Evolutionary conservation across 2,113 vertebrate genomes (phyloP), one percentile per base, ranked within the genome.

Genomic region (Sclerurus mexicanus): DNA sequence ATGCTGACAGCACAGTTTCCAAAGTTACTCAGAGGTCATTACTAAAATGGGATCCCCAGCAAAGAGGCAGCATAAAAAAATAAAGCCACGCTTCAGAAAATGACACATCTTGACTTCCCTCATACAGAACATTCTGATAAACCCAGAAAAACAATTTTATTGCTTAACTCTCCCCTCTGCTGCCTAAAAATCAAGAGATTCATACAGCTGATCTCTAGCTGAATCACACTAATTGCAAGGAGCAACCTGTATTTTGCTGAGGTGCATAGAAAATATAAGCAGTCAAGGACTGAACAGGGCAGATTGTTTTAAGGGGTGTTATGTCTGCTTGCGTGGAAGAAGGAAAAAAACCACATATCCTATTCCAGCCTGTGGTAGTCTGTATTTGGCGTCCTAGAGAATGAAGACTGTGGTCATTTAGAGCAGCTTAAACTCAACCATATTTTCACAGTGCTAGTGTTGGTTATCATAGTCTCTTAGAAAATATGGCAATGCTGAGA

Each of bases 301-400:
- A 53, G 15, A 42, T 85, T 90, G 63, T 95, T 96, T 94, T 78
- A 75, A 33, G 14, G 22, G 10, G 14, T 50, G 28, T 49, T 75
- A 37, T 8, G 49, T 69, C 20, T 20, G 10, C 15, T 94, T 0
- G 0, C 14, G 19, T 17, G 53, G 53, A 85, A 52, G 52, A 37
- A 83, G 13, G 6, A 21, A 67, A 82, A 85, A 87, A 72, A 25
- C 30, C 17, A 58, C 28, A 7, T 25, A 35, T 76, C 11, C 27
- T 92, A 14, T 78, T 87, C 39, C 37, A 80, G 8, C 23, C 83
- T 85, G 55, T 6, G 9, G 50, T 4, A 94, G 84, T 89, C 37
- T 77, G 83, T 82, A 27, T 91, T 85, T 96, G 86, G 58, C n/a
- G 72, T 89, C 81, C 77, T 94, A 79, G n/a, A 33, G 91, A 95